Evolutionary conservation across 2,888 invertebrate genomes (phyloP), one percentile per base, ranked within the genome.

Genomic region (Synanthedon myopaeformis): DNA sequence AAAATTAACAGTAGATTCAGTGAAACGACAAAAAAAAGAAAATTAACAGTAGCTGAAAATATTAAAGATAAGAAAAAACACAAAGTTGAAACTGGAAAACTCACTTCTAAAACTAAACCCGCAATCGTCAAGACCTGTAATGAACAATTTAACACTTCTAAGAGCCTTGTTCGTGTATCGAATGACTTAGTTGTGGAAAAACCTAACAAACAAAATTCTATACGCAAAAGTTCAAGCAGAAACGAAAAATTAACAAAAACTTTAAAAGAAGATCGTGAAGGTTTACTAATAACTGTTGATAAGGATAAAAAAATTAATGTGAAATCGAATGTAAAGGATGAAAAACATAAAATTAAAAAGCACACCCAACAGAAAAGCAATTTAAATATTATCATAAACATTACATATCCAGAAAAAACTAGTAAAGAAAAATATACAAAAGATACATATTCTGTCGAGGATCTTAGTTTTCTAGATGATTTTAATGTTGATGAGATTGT

Each of bases 401-500:
- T 79, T 42, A 58, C 67, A 54, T 70, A 64, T 54, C 54, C 64
- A 52, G 59, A 61, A 41, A 52, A 35, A 35, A 35, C 35, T 35
- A 35, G 35, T 35, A 1, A 35, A 35, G 10, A 35, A 35, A 23
- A 62, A 61, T 42, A 57, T 14, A 35, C 35, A 35, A 35, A 35
- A 10, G 35, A 35, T 8, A 35, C 35, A 10, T 35, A 35, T 19
- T 53, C 58, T 35, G 51, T 56, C 17, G 64, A 67, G 51, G 81
- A 82, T 55, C 58, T 81, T 35, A 76, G 75, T 60, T 82, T 82
- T 58, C 67, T 82, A 11, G 82, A 83, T 55, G 82, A 82, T 57
- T 66, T 84, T 4, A 67, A 83, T 61, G 63, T 79, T 28, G 83
- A 83, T 59, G 81, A 78, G 66, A 79, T 84, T 19, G 74, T 76